These are phyloP conservation scores for Rhadina sibilatrix DNA, from an alignment of 2,113 vertebrate species.

Conservation along the genomic window DNA sequence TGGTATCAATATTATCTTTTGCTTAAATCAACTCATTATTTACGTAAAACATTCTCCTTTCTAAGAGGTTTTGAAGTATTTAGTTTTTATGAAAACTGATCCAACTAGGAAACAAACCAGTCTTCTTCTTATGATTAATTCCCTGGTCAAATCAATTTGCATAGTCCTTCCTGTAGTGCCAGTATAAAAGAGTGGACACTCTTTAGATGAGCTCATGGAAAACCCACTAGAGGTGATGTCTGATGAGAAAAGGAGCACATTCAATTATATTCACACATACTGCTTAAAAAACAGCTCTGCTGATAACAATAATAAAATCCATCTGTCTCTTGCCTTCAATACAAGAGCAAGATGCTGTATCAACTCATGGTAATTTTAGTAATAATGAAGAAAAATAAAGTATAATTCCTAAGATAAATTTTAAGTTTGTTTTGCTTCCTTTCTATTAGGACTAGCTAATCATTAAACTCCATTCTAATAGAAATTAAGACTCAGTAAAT, in stretches of 20 bases:
- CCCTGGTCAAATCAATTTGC: background rate
- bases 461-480: background rate
- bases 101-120: background rate
- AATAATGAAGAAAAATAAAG: background rate
- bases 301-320: background rate
- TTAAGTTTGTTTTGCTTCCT: background rate
- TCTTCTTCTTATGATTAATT: background rate
- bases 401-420: background rate
- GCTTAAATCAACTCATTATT: background rate
- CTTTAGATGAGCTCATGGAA: background rate
- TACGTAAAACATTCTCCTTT: background rate
- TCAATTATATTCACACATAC: background rate
- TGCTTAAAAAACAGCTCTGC: background rate
- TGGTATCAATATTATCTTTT: background rate
- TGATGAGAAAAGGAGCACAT: background rate
- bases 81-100: background rate
- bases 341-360: background rate
- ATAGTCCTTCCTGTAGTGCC: background rate
- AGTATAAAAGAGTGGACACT: background rate
- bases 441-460: background rate
- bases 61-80: background rate
- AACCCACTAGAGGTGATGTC: background rate
- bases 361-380: background rate
- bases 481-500: background rate
- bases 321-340: background rate